Evolutionary conservation across 2,888 invertebrate genomes (phyloP).

Genomic region (Sepioteuthis lessoniana): DNA sequence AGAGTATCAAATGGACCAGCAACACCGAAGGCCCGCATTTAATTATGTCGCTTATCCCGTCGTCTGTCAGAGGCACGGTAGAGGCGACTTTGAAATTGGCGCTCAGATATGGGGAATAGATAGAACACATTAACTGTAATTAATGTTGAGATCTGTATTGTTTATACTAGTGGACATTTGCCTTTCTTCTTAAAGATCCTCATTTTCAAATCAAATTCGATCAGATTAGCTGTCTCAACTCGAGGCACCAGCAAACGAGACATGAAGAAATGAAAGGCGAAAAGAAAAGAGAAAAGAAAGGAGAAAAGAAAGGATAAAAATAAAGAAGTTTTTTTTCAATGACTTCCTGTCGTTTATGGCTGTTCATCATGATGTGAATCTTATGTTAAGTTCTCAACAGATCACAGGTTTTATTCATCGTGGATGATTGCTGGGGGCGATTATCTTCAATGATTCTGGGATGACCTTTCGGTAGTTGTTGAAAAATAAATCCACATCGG

Average conservation of each 20-base stretch:
- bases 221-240: not conserved
- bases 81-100: slow-evolving; percentile 5
- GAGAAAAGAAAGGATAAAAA: too few relatives aligned
- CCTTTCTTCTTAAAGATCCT: slow-evolving; percentile 11
- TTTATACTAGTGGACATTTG: not conserved
- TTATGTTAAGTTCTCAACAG: too few relatives aligned
- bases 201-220: not conserved
- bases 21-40: not conserved
- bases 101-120: not conserved
- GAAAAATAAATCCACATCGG: too few relatives aligned
- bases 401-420: too few relatives aligned
- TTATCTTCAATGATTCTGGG: too few relatives aligned
- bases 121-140: not conserved
- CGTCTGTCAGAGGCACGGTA: not conserved
- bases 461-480: too few relatives aligned
- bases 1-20: not conserved
- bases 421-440: too few relatives aligned
- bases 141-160: not conserved
- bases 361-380: too few relatives aligned
- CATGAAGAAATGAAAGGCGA: not conserved
- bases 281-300: too few relatives aligned
- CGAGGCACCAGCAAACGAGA: not conserved
- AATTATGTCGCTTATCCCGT: slow-evolving; percentile 33
- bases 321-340: too few relatives aligned
- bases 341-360: too few relatives aligned